phyloP scores from a whole-genome alignment of 2,888 invertebrate species.

The Oligia fasciuncula region DNA sequence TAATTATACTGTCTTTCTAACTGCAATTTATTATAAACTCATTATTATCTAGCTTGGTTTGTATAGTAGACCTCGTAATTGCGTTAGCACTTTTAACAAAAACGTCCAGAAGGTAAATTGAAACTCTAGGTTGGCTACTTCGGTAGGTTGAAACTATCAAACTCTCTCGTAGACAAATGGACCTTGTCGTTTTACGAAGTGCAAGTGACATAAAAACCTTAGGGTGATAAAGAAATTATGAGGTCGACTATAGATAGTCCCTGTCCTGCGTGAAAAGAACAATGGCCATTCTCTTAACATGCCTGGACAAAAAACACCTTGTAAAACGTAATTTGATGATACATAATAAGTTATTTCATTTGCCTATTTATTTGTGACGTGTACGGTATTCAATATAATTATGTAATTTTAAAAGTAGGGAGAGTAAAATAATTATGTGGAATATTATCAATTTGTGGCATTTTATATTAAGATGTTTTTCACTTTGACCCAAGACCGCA shows the following conservation, averaged over 20 bases:
- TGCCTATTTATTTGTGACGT: background rate
- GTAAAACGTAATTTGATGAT: background rate
- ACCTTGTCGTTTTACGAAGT: background rate
- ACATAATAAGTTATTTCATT: background rate
- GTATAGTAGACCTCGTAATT: background rate
- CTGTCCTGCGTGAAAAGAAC: background rate
- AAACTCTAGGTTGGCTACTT: no score
- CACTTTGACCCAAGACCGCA: no score
- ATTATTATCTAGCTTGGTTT: no score
- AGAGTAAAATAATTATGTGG: no score
- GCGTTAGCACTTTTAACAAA: background rate
- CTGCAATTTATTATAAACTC: background rate
- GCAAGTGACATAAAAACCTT: background rate
- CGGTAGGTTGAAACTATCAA: no score
- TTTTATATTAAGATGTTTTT: no score
- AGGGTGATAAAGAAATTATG: background rate
- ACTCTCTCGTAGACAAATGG: no score
- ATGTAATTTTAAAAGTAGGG: no score
- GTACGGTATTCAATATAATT: background rate
- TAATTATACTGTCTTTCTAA: background rate
- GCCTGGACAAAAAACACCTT: background rate
- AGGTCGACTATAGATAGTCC: background rate
- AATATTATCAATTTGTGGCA: no score
- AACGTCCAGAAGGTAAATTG: background rate
- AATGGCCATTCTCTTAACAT: background rate